phyloP scores from a whole-genome alignment of 2,888 invertebrate genomes.

The Pollenia angustigena region DNA sequence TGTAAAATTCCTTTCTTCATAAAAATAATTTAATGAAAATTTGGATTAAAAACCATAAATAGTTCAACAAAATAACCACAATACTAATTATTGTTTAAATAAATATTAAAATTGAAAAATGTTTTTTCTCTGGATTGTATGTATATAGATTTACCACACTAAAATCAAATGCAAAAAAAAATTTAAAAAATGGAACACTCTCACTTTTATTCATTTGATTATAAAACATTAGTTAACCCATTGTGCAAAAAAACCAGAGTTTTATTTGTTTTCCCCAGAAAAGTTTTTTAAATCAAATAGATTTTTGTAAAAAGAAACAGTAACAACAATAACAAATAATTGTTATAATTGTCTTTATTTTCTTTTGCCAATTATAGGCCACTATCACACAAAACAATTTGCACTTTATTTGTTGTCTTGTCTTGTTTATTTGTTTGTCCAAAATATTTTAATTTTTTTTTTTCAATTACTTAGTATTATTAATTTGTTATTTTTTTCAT shows the following conservation, averaged over 20 bases:
- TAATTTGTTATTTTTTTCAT: constrained; percentile 29
- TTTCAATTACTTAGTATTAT: not conserved
- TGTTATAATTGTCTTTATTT: constrained; percentile 57
- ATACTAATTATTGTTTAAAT: too few species aligned
- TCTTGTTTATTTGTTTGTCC: constrained; percentile 14
- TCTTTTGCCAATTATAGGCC: constrained; percentile 70
- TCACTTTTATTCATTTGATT: not conserved
- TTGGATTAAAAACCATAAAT: too few species aligned
- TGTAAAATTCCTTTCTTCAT: too few species aligned
- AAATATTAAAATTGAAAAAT: too few species aligned
- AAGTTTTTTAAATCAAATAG: not conserved
- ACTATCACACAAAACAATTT: constrained; percentile 66
- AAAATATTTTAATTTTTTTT: constrained; percentile 28
- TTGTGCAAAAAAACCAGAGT: constrained; percentile 12
- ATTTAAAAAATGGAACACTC: not conserved
- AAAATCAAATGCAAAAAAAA: not conserved
- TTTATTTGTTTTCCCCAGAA: constrained; percentile 31
- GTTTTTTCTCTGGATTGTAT: too few species aligned
- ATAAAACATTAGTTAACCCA: not conserved
- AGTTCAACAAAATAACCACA: too few species aligned
- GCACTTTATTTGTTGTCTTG: constrained; percentile 63
- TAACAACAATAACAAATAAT: constrained; percentile 8
- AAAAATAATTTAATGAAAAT: too few species aligned
- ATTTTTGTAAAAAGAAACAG: not conserved
- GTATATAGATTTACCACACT: too few species aligned